phyloP scores from a whole-genome alignment of 2,888 invertebrate genomes.

The Tetheella fluctuosa region DNA sequence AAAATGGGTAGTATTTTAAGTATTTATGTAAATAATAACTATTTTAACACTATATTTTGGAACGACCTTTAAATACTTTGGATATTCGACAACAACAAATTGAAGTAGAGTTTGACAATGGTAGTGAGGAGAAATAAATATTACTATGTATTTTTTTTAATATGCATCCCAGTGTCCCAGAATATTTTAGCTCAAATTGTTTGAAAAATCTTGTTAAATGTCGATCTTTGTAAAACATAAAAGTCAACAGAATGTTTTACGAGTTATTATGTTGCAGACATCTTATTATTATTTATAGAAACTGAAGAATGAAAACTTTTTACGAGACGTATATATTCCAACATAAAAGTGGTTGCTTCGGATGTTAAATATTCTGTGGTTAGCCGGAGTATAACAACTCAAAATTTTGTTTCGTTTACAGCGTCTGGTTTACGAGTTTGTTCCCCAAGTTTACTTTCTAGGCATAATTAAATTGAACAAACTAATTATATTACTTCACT shows the following conservation, averaged over 20 bases:
- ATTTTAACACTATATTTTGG: no score
- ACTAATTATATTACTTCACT: slow-evolving; percentile 32
- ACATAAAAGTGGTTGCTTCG: slow-evolving; percentile 40
- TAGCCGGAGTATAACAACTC: slow-evolving; percentile 49
- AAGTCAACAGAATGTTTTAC: neutral
- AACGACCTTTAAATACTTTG: no score
- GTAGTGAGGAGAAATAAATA: no score
- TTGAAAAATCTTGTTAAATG: neutral
- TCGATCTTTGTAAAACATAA: neutral
- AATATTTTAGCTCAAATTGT: no score
- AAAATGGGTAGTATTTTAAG: no score
- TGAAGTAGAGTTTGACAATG: no score
- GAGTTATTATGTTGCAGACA: slow-evolving; percentile 6
- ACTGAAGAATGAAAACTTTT: slow-evolving; percentile 39
- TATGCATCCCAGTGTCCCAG: no score
- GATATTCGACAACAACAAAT: no score
- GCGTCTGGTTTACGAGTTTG: slow-evolving; percentile 48
- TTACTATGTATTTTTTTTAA: no score
- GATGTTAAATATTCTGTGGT: slow-evolving; percentile 55
- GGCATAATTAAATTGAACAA: slow-evolving; percentile 14
- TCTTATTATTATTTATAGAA: slow-evolving; percentile 24
- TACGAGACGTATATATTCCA: slow-evolving; percentile 34
- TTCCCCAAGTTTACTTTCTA: slow-evolving; percentile 20
- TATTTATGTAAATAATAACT: no score
- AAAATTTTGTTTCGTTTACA: slow-evolving; percentile 52